Base-by-base conservation (phyloP, 64 coral and sea anemone genomes). In the Actinia equina region DNA sequence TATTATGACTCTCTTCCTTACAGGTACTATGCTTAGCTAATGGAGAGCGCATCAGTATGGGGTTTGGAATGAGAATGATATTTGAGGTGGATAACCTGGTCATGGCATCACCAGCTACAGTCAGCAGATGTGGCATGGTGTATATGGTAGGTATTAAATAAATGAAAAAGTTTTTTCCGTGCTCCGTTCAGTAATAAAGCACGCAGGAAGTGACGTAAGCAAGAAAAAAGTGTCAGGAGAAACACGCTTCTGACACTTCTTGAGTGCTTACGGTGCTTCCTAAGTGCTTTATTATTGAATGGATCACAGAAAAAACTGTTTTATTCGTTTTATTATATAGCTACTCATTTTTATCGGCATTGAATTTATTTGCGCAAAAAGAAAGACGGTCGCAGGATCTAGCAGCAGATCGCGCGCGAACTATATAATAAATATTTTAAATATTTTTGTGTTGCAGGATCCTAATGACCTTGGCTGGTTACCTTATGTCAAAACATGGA, bases 101-200 rank as follows among this genome's bases (percentile, higher is more conserved):
- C 15, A 94, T 92, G 89, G 95, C 95, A 22, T 98, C 95, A 15
- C 96, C 96, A 16, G 96, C 96, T 77, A 98, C 96, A 44, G 94
- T 98, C 62, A 98, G 96, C 85, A 93, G 96, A 25, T 98, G 96
- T 86, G 96, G 93, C 82, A 92, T 98, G 90, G 94, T 98, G 19
- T 95, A 98, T 90, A 92, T 98, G 96, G 96, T 89, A 93, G 96
- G 18, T 98, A 93, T 82, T 93, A 89, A 74, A 92, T 98, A 88
- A 53, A 62, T 62, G 59, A 16, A 16, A 5, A 15, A 19, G 15
- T 62, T n/a, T n/a, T n/a, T n/a, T n/a, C n/a, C n/a, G n/a, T n/a
- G n/a, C n/a, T n/a, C n/a, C n/a, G n/a, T n/a, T n/a, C n/a, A n/a
- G n/a, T n/a, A n/a, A n/a, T n/a, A n/a, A n/a, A n/a, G n/a, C n/a